phyloP scores from a whole-genome alignment of 2,888 invertebrate species.

The Himalopsyche kuldschensis region DNA sequence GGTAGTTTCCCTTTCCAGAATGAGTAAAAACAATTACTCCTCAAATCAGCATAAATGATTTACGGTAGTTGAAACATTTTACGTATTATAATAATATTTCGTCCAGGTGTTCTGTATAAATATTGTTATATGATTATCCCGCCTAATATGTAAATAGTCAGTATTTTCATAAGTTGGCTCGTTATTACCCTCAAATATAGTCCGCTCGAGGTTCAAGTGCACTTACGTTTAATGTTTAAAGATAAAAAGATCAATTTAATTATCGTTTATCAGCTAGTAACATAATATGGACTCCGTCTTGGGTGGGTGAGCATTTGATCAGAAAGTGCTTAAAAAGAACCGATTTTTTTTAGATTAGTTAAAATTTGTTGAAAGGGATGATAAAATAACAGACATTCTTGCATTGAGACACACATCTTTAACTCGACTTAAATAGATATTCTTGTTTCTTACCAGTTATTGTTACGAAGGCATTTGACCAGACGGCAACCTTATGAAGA shows the following conservation, averaged over 20 bases:
- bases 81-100: background rate
- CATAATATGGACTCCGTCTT: too few relatives aligned
- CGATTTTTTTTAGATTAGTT: too few relatives aligned
- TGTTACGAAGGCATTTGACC: too few relatives aligned
- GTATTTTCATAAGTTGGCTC: background rate
- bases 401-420: too few relatives aligned
- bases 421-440: too few relatives aligned
- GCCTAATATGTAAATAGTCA: constrained; percentile 10
- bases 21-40: constrained; percentile 11
- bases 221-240: background rate
- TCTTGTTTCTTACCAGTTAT: too few relatives aligned
- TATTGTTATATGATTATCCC: constrained; percentile 3
- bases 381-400: too few relatives aligned
- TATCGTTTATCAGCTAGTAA: too few relatives aligned
- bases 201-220: background rate
- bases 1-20: background rate
- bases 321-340: too few relatives aligned
- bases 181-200: background rate
- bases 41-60: constrained; percentile 26
- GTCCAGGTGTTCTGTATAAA: constrained; percentile 10
- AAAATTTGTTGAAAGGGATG: too few relatives aligned
- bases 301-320: too few relatives aligned
- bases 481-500: too few relatives aligned
- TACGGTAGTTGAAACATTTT: constrained; percentile 10
- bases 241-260: background rate